Base-by-base conservation (phyloP, 2,888 invertebrate genomes). In the Drosophila sordidapex region DNA sequence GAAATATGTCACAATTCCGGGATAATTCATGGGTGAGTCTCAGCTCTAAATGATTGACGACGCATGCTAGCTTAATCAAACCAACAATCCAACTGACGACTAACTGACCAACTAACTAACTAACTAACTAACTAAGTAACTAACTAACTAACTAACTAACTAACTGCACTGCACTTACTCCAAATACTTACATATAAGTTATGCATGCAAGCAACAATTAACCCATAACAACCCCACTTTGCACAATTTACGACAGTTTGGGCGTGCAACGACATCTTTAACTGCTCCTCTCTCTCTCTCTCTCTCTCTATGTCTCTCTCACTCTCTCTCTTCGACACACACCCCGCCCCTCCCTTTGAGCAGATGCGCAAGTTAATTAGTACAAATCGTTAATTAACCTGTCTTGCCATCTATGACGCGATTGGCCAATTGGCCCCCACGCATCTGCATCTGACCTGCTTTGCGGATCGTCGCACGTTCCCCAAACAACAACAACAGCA, bases 1-100 rank as follows among this genome's bases (percentile, higher is more conserved):
- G 27, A 74, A 89, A 89, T 78, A 92, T 92, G 92, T 91, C 92
- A 82, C 92, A 92, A 82, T 92, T 92, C 72, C 91, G 91, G 76
- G 92, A 92, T 88, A 92, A 92, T 91, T 92, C 92, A 87, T 92
- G 92, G 92, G 92, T 92, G 87, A 91, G 92, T 91, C 21, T 46
- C 1, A 46, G 72, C 54, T 67, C 71, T 2, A 60, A 59, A 49
- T 61, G 10, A 46, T 46, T 21, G 21, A 15, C 21, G 2, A 21
- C 21, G 46, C 21, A 21, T 46, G 21, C 21, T 21, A 21, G 21
- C 13, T 7, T 46, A 33, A 60, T 38, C 29, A n/a, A 48, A 38
- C 25, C 38, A 51, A 43, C 36, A 48, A 35, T 57, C 49, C 49
- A 49, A 49, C 2, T 27, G 49, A 29, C 49, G 27, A 70, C 75